phyloP scores from a whole-genome alignment of 2,888 invertebrate species.

The Cheilosia scutellata region DNA sequence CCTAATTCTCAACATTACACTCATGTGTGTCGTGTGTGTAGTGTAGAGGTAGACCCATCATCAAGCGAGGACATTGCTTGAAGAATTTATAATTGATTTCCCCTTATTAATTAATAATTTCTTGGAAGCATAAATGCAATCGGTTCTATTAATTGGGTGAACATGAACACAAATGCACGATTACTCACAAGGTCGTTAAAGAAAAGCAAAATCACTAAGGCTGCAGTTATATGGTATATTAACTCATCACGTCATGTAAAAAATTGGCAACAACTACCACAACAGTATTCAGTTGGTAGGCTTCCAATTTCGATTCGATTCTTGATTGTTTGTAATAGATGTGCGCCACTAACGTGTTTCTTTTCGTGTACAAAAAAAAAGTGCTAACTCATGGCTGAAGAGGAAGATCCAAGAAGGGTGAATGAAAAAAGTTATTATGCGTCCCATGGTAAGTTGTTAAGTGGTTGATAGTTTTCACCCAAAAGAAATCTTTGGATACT shows the following conservation, averaged over 20 bases:
- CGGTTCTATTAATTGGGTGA: constrained; percentile 26
- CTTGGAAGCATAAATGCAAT: constrained; percentile 35
- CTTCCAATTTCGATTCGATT: not conserved
- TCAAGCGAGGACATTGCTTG: constrained; percentile 10
- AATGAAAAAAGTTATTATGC: not conserved
- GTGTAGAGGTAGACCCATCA: not conserved
- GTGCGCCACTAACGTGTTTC: not conserved
- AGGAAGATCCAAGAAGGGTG: not conserved
- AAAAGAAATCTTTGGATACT: not conserved
- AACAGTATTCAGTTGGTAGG: not conserved
- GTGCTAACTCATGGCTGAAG: not conserved
- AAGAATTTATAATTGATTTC: constrained; percentile 30
- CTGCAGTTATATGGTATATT: not conserved
- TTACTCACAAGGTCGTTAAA: constrained; percentile 44
- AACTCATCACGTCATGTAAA: constrained; percentile 1
- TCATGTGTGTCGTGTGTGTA: too few species aligned
- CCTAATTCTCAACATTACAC: not conserved
- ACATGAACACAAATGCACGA: constrained; percentile 39
- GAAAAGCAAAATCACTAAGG: constrained; percentile 23
- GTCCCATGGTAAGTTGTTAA: not conserved
- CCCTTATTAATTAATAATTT: constrained; percentile 36
- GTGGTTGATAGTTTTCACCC: not conserved
- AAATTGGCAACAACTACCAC: not conserved
- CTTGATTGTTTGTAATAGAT: not conserved
- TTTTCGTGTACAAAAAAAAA: not conserved